Evolutionary conservation across 2,113 vertebrate species (phyloP).

Genomic region (Megaceryle torquata): DNA sequence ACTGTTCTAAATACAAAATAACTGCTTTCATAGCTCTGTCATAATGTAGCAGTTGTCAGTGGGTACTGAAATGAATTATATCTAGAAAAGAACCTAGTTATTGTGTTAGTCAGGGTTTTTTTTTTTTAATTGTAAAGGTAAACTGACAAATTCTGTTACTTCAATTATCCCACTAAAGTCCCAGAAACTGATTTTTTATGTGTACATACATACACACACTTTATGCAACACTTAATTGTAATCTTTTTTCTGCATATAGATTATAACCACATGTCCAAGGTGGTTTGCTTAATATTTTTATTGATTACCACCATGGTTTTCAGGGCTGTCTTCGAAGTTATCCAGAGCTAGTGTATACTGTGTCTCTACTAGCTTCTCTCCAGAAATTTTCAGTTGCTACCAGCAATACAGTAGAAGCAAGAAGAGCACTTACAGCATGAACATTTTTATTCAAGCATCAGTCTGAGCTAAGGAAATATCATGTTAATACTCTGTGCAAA

Average conservation of each 20-base stretch:
- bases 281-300: background rate
- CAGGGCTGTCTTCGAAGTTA: background rate
- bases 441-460: background rate
- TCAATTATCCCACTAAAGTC: background rate
- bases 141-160: background rate
- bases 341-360: background rate
- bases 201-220: too few relatives aligned
- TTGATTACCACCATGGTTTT: background rate
- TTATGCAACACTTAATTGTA: background rate
- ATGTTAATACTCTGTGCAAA: background rate
- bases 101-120: background rate
- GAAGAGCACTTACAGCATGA: background rate
- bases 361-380: background rate
- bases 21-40: background rate
- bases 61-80: background rate
- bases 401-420: background rate
- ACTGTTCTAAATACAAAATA: background rate
- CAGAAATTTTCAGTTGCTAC: background rate
- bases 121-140: background rate
- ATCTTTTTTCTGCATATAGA: background rate
- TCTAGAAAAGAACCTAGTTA: background rate
- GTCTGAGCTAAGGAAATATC: background rate
- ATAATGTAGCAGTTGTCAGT: background rate
- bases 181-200: background rate
- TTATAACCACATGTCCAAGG: background rate